Percentiles rank a stretch among this genome's conserved stretches.
These are phyloP conservation scores for Caerostris extrusa DNA, from an alignment of 1,140 invertebrate species.

Conservation along the genomic window DNA sequence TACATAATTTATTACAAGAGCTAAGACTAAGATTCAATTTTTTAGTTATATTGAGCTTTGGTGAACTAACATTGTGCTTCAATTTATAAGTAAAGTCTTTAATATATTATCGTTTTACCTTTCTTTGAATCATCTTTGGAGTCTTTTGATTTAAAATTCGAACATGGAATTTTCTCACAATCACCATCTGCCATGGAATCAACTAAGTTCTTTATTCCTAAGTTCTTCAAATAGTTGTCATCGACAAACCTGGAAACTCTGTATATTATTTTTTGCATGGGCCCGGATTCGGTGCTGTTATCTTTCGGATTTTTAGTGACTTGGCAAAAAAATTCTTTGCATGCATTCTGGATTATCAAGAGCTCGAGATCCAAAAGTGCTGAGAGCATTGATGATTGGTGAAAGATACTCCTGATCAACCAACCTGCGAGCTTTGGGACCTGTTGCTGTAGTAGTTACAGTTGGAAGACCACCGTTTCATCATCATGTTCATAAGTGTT, in stretches of 20 bases:
- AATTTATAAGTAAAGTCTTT: neutral
- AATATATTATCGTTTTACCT: neutral
- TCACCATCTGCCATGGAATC: conserved; percentile 71
- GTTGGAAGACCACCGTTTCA: conserved; percentile 70
- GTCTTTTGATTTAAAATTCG: neutral
- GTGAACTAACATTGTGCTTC: neutral
- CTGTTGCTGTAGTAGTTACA: conserved; percentile 69
- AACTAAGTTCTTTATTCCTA: conserved; percentile 51
- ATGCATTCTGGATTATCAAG: conserved; percentile 71
- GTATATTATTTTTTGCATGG: conserved; percentile 62
- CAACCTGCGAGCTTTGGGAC: conserved; percentile 22
- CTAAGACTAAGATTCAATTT: neutral
- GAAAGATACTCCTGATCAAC: neutral
- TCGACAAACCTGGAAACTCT: conserved; percentile 27
- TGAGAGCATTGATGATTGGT: conserved; percentile 58
- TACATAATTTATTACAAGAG: neutral
- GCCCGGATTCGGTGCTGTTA: conserved; percentile 1
- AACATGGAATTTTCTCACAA: conserved; percentile 67
- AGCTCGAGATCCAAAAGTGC: conserved; percentile 39
- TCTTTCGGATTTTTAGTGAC: conserved; percentile 46
- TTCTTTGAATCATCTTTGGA: neutral
- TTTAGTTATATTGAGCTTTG: neutral
- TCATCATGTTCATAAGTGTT: conserved; percentile 73
- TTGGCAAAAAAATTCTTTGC: conserved; percentile 72
- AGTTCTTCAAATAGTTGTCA: conserved; percentile 9